Evolutionary conservation across 2,797 vertebrate genomes (phyloP).

Genomic region (Pseudochirops cupreus): DNA sequence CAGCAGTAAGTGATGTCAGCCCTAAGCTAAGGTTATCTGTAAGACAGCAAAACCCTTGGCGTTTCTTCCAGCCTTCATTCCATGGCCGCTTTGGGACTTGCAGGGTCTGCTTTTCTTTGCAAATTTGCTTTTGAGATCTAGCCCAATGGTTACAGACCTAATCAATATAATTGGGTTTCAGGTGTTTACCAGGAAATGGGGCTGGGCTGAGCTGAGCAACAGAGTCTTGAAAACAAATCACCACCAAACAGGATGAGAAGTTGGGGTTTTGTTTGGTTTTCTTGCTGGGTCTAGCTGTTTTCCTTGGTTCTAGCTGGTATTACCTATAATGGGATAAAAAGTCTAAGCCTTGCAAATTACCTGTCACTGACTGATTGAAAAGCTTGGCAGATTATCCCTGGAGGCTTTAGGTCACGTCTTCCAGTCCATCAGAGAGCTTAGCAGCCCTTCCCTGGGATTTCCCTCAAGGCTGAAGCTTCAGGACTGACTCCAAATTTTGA

Average conservation of each 20-base stretch:
- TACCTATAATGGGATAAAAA: constrained; percentile 53
- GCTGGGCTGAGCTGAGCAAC: background rate
- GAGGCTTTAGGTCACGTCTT: background rate
- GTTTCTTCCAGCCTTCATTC: constrained; percentile 35
- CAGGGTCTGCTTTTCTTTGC: background rate
- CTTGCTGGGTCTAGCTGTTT: constrained; percentile 9
- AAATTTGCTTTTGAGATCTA: background rate
- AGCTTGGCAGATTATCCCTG: constrained; percentile 34
- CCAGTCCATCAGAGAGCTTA: background rate
- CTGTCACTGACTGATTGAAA: background rate
- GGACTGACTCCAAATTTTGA: background rate
- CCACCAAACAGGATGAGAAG: background rate
- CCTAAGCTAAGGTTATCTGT: constrained; percentile 19
- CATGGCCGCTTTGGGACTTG: background rate
- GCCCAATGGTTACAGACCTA: constrained; percentile 24
- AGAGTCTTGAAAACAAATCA: background rate
- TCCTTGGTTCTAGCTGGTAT: constrained; percentile 19
- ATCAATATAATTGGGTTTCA: constrained; percentile 29
- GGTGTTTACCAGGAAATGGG: background rate
- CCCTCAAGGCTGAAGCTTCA: constrained; percentile 28
- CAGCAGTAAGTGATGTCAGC: background rate
- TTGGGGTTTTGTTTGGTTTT: background rate
- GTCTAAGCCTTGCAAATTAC: constrained; percentile 60
- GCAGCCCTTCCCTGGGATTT: background rate
- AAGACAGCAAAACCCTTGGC: constrained; percentile 22